Evolutionary conservation across 1,140 invertebrate species (phyloP).

Genomic region (Brachionus sp.): DNA sequence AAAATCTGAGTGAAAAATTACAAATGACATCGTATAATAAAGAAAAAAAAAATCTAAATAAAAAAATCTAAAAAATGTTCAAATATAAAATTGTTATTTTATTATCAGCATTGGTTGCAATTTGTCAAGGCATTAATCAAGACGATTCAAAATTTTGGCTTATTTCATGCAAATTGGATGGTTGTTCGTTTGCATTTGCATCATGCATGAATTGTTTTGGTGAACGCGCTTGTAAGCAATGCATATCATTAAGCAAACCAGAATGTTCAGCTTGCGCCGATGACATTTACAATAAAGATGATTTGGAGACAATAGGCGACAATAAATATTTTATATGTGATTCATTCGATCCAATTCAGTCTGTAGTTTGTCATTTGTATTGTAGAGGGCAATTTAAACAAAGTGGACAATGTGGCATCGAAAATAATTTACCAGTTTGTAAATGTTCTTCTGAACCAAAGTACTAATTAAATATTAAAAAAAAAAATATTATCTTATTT

Average conservation of each 20-base stretch:
- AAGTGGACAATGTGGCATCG: neutral
- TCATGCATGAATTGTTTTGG: neutral
- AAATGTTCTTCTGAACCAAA: neutral
- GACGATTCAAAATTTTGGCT: too few species aligned
- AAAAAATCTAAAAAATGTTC: too few species aligned
- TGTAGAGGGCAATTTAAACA: neutral
- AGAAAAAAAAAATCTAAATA: too few species aligned
- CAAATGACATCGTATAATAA: too few species aligned
- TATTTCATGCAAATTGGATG: neutral
- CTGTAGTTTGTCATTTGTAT: neutral
- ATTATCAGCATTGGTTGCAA: too few species aligned
- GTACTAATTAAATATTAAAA: neutral
- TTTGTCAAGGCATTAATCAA: too few species aligned
- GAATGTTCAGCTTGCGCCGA: neutral
- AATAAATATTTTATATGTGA: neutral
- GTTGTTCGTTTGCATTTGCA: neutral
- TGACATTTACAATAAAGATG: constrained; percentile 15
- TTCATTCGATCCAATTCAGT: neutral
- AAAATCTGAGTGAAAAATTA: too few species aligned
- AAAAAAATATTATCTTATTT: neutral
- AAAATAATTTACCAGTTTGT: neutral
- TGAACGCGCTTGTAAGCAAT: neutral
- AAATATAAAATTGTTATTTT: too few species aligned
- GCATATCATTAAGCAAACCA: neutral
- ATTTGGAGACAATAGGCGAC: neutral